Base-by-base conservation (phyloP, 92 coral and sea anemone genomes). In the Palythoa heliodiscus region DNA sequence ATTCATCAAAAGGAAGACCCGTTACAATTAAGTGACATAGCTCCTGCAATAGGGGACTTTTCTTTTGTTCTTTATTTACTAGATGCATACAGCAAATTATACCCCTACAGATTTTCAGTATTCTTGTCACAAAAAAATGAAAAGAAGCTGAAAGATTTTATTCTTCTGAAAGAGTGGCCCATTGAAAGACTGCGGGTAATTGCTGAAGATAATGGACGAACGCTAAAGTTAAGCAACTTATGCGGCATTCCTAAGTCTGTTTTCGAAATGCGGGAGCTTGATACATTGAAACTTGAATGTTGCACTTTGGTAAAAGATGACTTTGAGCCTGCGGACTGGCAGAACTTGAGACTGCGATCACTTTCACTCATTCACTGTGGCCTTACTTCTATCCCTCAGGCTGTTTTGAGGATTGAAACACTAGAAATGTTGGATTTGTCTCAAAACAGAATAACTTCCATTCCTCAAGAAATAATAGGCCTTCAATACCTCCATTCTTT, bases 181-280 rank as follows among this genome's bases (percentile, higher is more conserved):
- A 20, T 83, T 12, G 88, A 82, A 90, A 88, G 54, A 82, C 61
- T 90, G 52, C 11, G 39, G 69, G 60, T 24, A 29, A 22, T 13
- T 0, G 6, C 76, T 15, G 83, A 57, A 71, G 86, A 90, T 70
- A 77, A 75, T 55, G 93, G 86, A 40, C 19, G 87, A 70, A 78
- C 85, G 70, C 40, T 90, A 64, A 77, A 83, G 75, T 76, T 90
- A 35, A 78, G 37, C 66, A 77, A 71, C 35, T 24, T 84, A 39
- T 15, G 24, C 57, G 93, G 91, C 50, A 78, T 90, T 35, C 93
- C 93, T 6, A 88, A 83, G 83, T 53, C 93, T 71, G 76, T 90
- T 20, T 90, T 90, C 70, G n/a, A 60, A 83, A 76, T 90, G 83
- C 12, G 23, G 15, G 83, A 67, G 4, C 83, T 87, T 43, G 85